Evolutionary conservation across 2,888 invertebrate genomes (phyloP).

Genomic region (Sycophila texana): DNA sequence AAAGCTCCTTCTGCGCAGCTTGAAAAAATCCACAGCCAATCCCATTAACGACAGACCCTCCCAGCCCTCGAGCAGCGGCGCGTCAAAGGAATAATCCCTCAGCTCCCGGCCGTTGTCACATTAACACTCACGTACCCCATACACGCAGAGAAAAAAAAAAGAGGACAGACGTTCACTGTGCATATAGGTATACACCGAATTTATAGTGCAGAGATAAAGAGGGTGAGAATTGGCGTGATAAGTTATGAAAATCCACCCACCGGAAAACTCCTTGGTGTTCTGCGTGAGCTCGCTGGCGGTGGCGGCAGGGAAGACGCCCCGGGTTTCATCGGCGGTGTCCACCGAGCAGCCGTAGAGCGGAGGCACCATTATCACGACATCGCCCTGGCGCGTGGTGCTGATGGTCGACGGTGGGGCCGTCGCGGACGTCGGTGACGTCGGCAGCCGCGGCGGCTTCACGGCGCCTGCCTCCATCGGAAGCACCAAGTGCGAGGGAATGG

Average conservation of each 20-base stretch:
- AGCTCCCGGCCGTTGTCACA: no score
- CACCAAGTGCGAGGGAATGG: conserved; percentile 67
- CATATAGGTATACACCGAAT: no score
- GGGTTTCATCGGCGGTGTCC: conserved; percentile 56
- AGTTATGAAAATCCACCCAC: conserved; percentile 56
- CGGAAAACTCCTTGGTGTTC: conserved; percentile 63
- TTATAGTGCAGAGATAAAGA: not conserved
- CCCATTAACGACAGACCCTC: no score
- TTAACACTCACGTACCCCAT: not conserved
- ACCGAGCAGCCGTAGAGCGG: conserved; percentile 70
- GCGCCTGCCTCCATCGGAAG: conserved; percentile 63
- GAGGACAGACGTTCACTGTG: not conserved
- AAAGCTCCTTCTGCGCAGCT: no score
- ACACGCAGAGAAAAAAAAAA: not conserved
- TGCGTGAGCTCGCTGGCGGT: conserved; percentile 47
- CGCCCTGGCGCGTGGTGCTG: conserved; percentile 71
- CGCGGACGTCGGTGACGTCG: conserved; percentile 48
- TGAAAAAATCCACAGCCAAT: no score
- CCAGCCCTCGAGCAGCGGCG: no score
- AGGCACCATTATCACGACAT: conserved; percentile 78
- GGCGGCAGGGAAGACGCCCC: conserved; percentile 8
- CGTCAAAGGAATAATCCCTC: no score
- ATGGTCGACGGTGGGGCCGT: conserved; percentile 57
- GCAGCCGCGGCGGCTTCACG: conserved; percentile 56
- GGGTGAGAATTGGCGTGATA: not conserved